Evolutionary conservation across 1,140 invertebrate genomes (phyloP).

Genomic region (Drosophila insularis): DNA sequence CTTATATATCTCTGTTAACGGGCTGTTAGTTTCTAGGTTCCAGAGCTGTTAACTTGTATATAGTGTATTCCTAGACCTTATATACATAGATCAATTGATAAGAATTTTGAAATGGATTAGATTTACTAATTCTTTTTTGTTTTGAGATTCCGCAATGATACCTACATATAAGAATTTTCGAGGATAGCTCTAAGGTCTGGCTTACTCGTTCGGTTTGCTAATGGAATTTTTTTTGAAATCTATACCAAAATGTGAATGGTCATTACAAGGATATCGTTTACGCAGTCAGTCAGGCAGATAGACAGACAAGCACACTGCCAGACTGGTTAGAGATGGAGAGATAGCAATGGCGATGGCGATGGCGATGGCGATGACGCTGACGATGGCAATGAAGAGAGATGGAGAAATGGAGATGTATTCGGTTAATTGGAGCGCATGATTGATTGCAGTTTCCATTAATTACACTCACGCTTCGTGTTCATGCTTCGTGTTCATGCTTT

Average conservation of each 20-base stretch:
- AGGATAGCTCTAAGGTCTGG: background rate
- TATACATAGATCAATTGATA: too few species aligned
- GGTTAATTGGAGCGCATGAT: constrained; percentile 77
- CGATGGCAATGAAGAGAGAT: constrained; percentile 20
- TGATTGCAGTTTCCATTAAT: constrained; percentile 76
- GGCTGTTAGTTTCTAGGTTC: too few species aligned
- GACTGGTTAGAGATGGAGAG: background rate
- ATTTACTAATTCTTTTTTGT: too few species aligned
- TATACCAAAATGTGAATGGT: background rate
- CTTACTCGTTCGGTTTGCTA: background rate
- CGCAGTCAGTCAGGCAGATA: background rate
- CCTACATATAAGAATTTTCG: too few species aligned
- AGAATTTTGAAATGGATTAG: too few species aligned
- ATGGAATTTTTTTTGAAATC: constrained; percentile 12
- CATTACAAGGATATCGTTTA: constrained; percentile 12
- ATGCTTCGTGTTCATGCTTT: constrained; percentile 5
- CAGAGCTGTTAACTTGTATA: too few species aligned
- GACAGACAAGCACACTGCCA: background rate
- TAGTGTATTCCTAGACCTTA: too few species aligned
- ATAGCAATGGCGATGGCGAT: constrained; percentile 8
- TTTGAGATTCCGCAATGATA: too few species aligned
- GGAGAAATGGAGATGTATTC: constrained; percentile 28
- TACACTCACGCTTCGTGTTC: constrained; percentile 53
- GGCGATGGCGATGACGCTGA: background rate
- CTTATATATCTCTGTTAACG: too few species aligned